phyloP scores from a whole-genome alignment of 2,113 vertebrate species.

The Thamnaconus septentrionalis region DNA sequence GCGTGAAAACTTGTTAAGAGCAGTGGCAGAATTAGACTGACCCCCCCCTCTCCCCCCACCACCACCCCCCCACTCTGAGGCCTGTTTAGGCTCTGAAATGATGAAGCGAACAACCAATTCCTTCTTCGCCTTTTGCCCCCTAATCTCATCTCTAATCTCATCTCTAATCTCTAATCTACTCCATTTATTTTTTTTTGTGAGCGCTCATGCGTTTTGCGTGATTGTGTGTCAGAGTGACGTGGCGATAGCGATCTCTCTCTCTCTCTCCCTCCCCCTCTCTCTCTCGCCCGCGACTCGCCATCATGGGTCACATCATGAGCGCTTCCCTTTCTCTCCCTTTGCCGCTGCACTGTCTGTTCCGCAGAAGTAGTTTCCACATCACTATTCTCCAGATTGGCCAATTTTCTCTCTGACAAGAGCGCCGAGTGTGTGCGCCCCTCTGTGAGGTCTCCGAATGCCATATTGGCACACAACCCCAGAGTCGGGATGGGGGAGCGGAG shows the following conservation, averaged over 20 bases:
- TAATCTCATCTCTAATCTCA: conserved; percentile 55
- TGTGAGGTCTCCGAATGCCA: conserved; percentile 4
- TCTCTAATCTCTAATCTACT: conserved; percentile 42
- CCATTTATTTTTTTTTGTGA: conserved; percentile 24
- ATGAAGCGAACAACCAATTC: conserved; percentile 47
- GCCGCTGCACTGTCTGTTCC: conserved; percentile 33
- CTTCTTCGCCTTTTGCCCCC: conserved; percentile 29
- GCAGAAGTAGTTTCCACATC: conserved; percentile 48
- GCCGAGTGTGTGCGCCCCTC: conserved; percentile 14
- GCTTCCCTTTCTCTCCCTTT: conserved; percentile 34
- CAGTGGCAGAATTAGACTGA: too few relatives aligned
- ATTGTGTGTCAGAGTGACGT: conserved; percentile 38
- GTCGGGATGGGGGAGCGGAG: conserved; percentile 11
- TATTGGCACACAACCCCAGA: conserved; percentile 28
- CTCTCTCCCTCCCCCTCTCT: conserved; percentile 32
- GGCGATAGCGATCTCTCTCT: conserved; percentile 21
- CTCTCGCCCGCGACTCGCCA: conserved; percentile 35
- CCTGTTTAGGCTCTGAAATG: conserved; percentile 7
- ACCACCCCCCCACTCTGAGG: too few relatives aligned
- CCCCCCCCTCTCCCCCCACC: too few relatives aligned
- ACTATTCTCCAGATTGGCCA: conserved; percentile 48
- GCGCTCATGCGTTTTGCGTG: conserved; percentile 16
- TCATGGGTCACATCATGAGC: conserved; percentile 42
- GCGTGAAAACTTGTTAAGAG: too few relatives aligned
- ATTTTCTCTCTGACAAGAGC: conserved; percentile 39